Percentiles rank a stretch among this genome's conserved stretches.
Evolutionary conservation across 2,113 vertebrate species (phyloP).

Genomic region (Neotoma lepida): DNA sequence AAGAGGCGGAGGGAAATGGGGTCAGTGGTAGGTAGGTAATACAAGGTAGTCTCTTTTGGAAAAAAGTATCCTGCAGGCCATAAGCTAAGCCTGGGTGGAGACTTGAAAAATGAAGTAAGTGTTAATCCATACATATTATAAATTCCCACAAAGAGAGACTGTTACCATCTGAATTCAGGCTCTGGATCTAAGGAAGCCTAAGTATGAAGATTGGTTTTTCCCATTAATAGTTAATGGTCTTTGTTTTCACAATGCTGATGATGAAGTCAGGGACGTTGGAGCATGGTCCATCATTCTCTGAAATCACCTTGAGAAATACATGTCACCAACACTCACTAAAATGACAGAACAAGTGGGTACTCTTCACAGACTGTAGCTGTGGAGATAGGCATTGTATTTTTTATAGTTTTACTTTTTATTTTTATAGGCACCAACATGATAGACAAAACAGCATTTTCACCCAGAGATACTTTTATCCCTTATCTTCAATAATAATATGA

Average conservation of each 20-base stretch:
- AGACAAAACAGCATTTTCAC: not conserved
- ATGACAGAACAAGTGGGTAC: not conserved
- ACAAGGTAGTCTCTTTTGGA: not conserved
- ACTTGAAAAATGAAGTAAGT: conserved; percentile 39
- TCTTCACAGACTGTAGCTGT: not conserved
- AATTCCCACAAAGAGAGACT: not conserved
- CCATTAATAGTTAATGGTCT: not conserved
- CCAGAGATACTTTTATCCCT: conserved; percentile 7
- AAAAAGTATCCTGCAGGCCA: not conserved
- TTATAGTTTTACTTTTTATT: not conserved
- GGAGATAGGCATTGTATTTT: not conserved
- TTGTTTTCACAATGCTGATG: conserved; percentile 23
- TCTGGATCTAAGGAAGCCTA: not conserved
- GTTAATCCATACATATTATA: not conserved
- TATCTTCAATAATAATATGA: not conserved
- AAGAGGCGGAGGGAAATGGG: not conserved
- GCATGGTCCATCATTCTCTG: not conserved
- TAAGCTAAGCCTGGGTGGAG: not conserved
- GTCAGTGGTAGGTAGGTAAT: not conserved
- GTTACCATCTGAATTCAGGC: conserved; percentile 24
- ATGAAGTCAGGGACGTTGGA: too few relatives aligned
- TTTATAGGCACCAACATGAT: conserved; percentile 1
- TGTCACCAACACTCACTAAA: not conserved
- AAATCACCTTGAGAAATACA: conserved; percentile 22
- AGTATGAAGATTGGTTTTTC: not conserved